Evolutionary conservation across 2,113 vertebrate species (phyloP), one percentile per base, ranked within the genome.

Genomic region (Odontesthes bonariensis): DNA sequence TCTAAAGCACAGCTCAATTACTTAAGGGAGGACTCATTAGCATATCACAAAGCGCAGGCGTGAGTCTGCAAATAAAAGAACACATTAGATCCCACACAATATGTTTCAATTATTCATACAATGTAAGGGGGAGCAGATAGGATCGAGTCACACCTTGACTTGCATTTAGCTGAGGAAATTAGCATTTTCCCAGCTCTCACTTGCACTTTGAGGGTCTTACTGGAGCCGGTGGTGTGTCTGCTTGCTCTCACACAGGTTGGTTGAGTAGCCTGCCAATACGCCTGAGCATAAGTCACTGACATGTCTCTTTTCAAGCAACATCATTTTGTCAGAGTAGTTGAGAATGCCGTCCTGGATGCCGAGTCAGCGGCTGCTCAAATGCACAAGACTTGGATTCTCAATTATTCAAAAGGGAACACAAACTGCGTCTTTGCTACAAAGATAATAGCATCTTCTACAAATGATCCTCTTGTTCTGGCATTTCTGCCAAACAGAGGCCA

Each of bases 61-160:
- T 91, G 89, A 92, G 87, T 90, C 64, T 84, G 86, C 91, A 93
- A 93, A 91, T 92, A 86, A 89, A 90, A 82, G 82, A 80, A 84
- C 66, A 64, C 73, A 91, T 92, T 91, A 92, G 44, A 55, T 16
- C n/a, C 20, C 38, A 13, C 42, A 32, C 23, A 64, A 77, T 75
- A 73, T 31, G 66, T 60, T 84, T 80, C 38, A 75, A 77, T 88
- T 86, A 91, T 90, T 89, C 84, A 85, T 70, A 51, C 64, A 72
- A 76, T 69, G 70, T 73, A 68, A 63, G 70, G 78, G 77, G 4
- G 59, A 58, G 61, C 58, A 23, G 73, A 72, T 22, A 61, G 54
- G 63, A 81, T 13, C 0, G 27, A 73, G 44, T 77, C 63, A 31
- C 69, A 73, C 59, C 71, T 84, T 64, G 2, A 79, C 86, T 85